Evolutionary conservation across 2,797 vertebrate genomes (phyloP), one percentile per base, ranked within the genome.

Genomic region (Muscicapa striata): DNA sequence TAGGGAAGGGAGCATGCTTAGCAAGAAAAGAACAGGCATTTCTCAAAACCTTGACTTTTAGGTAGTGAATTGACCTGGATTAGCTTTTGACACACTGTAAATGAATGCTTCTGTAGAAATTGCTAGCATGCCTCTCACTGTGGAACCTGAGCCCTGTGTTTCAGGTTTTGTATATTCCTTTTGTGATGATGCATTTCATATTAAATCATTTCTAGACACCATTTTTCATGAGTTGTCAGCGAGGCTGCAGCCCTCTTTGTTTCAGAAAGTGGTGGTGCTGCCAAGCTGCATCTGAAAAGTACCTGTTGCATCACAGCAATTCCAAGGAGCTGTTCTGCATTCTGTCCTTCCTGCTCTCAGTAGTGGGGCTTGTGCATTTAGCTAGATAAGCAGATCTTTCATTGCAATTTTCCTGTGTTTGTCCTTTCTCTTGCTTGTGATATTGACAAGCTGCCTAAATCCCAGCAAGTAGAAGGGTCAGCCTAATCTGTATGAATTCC

Each of bases 61-160:
- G 83, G 70, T 90, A 82, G 89, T 84, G 87, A 95, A 95, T 96
- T 97, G 94, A 94, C 95, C 93, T 94, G 94, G 85, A 95, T 96
- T 96, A 94, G 94, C 89, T 96, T 96, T 95, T 97, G 95, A 96
- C 87, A 82, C 43, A 19, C 70, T 77, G 80, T 93, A 94, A 96
- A 91, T 94, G 83, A 94, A 92, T 3, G 4, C 77, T 94, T 90
- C 59, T 90, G 79, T 52, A 63, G 89, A 86, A 93, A 94, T 93
- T 84, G 72, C 67, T 93, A 87, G 87, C 32, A 6, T 84, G 34
- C 67, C 51, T 59, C 91, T 88, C 41, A 2, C 83, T 90, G 52
- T 84, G 70, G 51, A 88, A 74, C 67, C 74, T 55, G 41, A 89
- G 79, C 76, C 59, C 55, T 26, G 19, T 91, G 76, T 70, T 89